phyloP scores from a whole-genome alignment of 2,797 vertebrate genomes.

The Diceros bicornis region DNA sequence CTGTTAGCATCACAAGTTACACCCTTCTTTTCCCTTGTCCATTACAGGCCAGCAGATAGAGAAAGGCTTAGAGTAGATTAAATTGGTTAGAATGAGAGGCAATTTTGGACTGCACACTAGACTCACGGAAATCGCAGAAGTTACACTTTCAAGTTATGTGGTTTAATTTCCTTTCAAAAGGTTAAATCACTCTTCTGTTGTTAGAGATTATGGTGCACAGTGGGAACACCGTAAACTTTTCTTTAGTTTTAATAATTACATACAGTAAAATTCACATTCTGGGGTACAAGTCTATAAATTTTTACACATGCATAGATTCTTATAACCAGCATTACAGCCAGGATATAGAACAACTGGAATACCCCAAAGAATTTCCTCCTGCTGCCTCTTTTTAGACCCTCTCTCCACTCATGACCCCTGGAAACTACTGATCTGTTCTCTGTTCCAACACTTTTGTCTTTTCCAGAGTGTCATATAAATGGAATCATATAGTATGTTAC shows the following conservation, averaged over 20 bases:
- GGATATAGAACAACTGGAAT: background rate
- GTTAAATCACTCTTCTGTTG: background rate
- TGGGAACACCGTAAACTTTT: background rate
- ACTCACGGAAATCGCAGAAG: background rate
- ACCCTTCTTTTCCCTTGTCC: background rate
- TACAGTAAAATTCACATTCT: background rate
- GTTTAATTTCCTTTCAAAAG: background rate
- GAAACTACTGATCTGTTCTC: background rate
- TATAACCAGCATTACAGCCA: background rate
- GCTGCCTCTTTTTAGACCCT: background rate
- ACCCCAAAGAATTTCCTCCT: background rate
- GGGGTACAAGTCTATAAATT: background rate
- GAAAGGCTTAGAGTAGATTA: background rate
- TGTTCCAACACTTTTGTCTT: background rate
- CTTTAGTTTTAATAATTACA: background rate
- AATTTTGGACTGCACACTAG: background rate
- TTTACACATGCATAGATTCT: background rate
- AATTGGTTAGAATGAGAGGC: background rate
- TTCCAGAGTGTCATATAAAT: background rate
- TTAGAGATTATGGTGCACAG: background rate
- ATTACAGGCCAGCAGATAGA: background rate
- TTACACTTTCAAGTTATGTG: background rate
- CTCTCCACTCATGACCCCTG: background rate
- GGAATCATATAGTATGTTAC: background rate
- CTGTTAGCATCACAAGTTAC: background rate